These are phyloP conservation scores for Rhorus exstirpatorius DNA, from an alignment of 2,888 invertebrate genomes.

Conservation along the genomic window DNA sequence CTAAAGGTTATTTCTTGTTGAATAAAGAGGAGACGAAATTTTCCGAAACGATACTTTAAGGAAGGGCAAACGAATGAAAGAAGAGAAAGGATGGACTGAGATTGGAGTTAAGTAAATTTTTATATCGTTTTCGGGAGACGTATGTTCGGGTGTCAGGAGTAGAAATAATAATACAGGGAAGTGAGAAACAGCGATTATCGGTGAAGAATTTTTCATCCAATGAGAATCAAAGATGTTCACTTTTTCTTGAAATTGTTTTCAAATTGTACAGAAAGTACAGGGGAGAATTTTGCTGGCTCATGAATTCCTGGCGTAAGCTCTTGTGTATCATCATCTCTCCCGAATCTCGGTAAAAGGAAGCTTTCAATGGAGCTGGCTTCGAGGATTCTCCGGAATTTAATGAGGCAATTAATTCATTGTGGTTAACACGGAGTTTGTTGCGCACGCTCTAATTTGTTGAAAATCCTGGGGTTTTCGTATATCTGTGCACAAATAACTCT, in stretches of 20 bases:
- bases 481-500: background rate
- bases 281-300: background rate
- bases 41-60: no score
- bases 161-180: no score
- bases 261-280: constrained; percentile 5
- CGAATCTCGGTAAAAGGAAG: constrained; percentile 26
- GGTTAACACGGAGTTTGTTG: constrained; percentile 42
- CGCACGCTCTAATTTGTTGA: constrained; percentile 28
- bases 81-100: no score
- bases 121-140: no score
- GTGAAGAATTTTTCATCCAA: no score
- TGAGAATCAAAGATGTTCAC: background rate
- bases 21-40: no score
- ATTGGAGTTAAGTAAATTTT: no score
- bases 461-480: constrained; percentile 8
- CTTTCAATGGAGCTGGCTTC: constrained; percentile 6
- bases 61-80: no score
- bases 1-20: no score
- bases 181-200: no score
- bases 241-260: background rate
- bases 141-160: no score
- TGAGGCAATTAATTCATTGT: constrained; percentile 39
- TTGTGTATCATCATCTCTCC: background rate
- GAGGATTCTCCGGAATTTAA: constrained; percentile 1
- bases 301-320: background rate